Percentiles rank a stretch among this genome's conserved stretches.
Conservation (phyloP, 2,888 invertebrate genomes). For the Punctoribates punctum region DNA sequence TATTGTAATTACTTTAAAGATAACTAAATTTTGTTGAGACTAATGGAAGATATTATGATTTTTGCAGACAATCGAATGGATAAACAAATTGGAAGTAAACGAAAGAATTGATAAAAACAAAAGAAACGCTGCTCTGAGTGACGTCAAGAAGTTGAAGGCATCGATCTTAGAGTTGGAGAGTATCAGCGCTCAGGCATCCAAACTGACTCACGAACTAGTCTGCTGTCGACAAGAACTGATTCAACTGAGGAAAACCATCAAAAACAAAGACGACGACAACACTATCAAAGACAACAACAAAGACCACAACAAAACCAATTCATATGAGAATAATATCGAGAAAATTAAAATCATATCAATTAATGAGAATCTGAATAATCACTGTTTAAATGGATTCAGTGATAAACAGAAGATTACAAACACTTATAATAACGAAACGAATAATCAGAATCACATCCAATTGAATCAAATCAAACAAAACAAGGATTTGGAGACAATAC, state of each 20-base stretch:
- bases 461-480: constrained; percentile 13
- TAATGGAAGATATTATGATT: background rate
- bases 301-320: background rate
- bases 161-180: background rate
- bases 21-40: background rate
- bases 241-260: constrained; percentile 17
- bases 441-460: background rate
- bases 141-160: constrained; percentile 13
- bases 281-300: background rate
- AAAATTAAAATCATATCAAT: constrained; percentile 16
- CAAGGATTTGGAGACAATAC: constrained; percentile 14
- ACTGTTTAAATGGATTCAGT: background rate
- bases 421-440: background rate
- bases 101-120: constrained; percentile 18
- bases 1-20: background rate
- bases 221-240: constrained; percentile 24
- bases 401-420: background rate
- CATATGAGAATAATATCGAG: constrained; percentile 9
- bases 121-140: background rate
- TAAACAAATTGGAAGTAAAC: constrained; percentile 8
- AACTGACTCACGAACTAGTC: constrained; percentile 23
- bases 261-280: constrained; percentile 12
- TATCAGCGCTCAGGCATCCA: constrained; percentile 4
- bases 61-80: constrained; percentile 19
- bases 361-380: constrained; percentile 7